These are phyloP conservation scores for Orchestia grillus DNA, from an alignment of 1,140 invertebrate genomes.

Conservation along the genomic window DNA sequence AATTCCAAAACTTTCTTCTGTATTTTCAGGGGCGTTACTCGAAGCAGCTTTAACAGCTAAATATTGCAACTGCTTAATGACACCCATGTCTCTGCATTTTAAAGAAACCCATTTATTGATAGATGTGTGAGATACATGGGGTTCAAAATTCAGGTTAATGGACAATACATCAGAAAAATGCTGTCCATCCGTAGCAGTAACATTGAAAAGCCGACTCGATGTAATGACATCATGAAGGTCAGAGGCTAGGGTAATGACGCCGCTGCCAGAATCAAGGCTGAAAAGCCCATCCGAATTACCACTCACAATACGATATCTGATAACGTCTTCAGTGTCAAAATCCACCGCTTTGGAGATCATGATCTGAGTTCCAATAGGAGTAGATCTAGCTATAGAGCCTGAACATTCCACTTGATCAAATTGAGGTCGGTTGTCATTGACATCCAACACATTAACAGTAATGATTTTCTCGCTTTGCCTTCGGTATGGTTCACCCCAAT, in stretches of 20 bases:
- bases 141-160: slow-evolving; percentile 78
- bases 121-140: slow-evolving; percentile 55
- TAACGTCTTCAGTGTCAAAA: slow-evolving; percentile 89
- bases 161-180: slow-evolving; percentile 84
- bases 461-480: slow-evolving; percentile 90
- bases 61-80: slow-evolving; percentile 83
- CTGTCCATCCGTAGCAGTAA: slow-evolving; percentile 92
- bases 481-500: slow-evolving; percentile 93
- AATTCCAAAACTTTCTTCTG: slow-evolving; percentile 78
- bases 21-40: slow-evolving; percentile 79
- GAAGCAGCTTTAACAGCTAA: slow-evolving; percentile 83
- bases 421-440: slow-evolving; percentile 91
- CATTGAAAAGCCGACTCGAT: slow-evolving; percentile 81
- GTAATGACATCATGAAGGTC: slow-evolving; percentile 80
- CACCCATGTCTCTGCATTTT: slow-evolving; percentile 88
- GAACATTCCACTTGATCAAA: slow-evolving; percentile 81
- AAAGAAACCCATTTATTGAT: slow-evolving; percentile 72
- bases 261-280: slow-evolving; percentile 83
- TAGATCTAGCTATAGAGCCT: slow-evolving; percentile 83
- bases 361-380: slow-evolving; percentile 85
- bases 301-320: slow-evolving; percentile 88
- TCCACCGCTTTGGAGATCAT: slow-evolving; percentile 95
- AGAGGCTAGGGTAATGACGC: slow-evolving; percentile 79
- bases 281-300: slow-evolving; percentile 94
- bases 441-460: slow-evolving; percentile 83